Evolutionary conservation across 1,140 invertebrate genomes (phyloP), one percentile per base, ranked within the genome.

Genomic region (Rhagoletis zephyria): DNA sequence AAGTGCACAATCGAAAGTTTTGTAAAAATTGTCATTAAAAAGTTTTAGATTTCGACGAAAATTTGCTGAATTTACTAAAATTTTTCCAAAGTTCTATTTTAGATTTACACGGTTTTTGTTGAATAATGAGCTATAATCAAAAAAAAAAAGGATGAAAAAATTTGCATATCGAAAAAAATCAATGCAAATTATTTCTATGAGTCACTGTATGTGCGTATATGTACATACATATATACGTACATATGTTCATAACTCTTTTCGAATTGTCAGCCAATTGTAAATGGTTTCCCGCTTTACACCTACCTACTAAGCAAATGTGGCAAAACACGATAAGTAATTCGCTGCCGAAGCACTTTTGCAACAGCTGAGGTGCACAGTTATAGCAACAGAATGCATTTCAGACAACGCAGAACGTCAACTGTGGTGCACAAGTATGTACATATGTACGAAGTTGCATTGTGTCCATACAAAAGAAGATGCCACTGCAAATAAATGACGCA

Each of bases 401-500:
- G 12, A 12, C 14, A 16, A 16, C 10, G 12, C 9, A 14, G 40
- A 74, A 16, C 42, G 14, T 48, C 16, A 74, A 48, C 67, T 4
- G 9, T 74, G 40, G 12, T 0, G 65, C 42, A 42, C 12, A 42
- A 14, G 67, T 16, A 74, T 74, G 67, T 74, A 16, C 10, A 42
- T 16, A 74, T 74, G 67, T 74, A 16, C 10, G 10, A 30, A 30
- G 30, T 30, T 9, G 74, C n/a, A 51, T 77, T 51, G 42, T 77
- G 5, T 45, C 6, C 30, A 3, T 9, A n/a, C 9, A 81, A 81
- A 81, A 30, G 48, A 81, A 81, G 74, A 30, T 81, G 74, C 74
- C 74, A 81, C 74, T 12, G 74, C 59, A 81, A 81, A 81, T 81
- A 59, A 81, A 81, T 81, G 74, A 81, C 5, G 74, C 74, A 81